A percentile compares a stretch with the other conserved stretches of the same genome.
These are phyloP conservation scores for Bovichtus variegatus DNA, from an alignment of 2,797 vertebrate species.

Conservation along the genomic window DNA sequence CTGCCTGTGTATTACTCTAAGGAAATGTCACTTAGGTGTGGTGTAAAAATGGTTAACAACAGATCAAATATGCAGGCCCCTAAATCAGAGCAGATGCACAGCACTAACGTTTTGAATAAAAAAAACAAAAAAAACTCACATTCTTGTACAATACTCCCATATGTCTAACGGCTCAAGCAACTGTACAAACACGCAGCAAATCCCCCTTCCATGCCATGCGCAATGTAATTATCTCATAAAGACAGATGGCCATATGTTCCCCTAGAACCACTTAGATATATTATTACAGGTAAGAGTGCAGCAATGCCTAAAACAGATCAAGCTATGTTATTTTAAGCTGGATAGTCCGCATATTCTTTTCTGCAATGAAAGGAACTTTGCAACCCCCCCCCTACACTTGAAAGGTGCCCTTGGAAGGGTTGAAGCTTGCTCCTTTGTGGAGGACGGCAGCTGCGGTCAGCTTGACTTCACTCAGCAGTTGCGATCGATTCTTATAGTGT, in stretches of 20 bases:
- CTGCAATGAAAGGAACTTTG: background rate
- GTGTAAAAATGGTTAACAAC: background rate
- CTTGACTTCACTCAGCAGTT: background rate
- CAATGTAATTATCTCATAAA: background rate
- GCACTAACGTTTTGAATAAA: background rate
- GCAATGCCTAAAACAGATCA: background rate
- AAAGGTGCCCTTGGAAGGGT: background rate
- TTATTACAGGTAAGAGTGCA: background rate
- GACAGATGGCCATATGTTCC: background rate
- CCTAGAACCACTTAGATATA: background rate
- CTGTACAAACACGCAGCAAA: background rate
- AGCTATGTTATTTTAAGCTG: background rate
- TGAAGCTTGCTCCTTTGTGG: background rate
- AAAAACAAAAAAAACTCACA: background rate
- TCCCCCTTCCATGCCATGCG: background rate
- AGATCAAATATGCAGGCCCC: background rate
- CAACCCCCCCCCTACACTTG: background rate
- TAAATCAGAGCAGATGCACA: background rate
- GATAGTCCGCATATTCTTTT: background rate
- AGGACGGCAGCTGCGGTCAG: background rate
- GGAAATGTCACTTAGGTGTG: background rate
- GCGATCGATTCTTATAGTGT: conserved; percentile 8
- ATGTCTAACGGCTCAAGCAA: background rate
- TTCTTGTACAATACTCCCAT: background rate
- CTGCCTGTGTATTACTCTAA: background rate